Evolutionary conservation across 2,797 vertebrate genomes (phyloP).

Genomic region (Rhincodon typus): DNA sequence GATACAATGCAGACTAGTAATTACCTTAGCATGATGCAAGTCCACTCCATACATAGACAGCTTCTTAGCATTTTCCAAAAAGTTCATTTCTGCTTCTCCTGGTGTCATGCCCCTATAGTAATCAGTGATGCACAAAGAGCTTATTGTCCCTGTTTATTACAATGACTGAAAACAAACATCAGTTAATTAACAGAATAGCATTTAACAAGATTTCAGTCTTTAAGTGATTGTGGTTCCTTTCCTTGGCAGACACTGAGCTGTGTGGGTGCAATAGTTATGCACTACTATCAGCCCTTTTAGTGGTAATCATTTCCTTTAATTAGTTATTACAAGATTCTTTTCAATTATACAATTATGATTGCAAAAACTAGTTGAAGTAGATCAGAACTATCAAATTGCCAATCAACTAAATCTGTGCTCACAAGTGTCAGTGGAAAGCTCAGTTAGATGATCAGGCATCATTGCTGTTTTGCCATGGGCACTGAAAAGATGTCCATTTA

Average conservation of each 20-base stretch:
- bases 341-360: background rate
- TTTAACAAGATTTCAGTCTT: background rate
- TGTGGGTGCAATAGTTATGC: background rate
- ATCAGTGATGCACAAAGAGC: constrained; percentile 33
- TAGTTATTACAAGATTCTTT: background rate
- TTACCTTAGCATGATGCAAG: constrained; percentile 94
- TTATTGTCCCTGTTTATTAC: background rate
- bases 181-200: background rate
- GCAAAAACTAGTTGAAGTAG: background rate
- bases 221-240: background rate
- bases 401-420: background rate
- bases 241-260: background rate
- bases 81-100: constrained; percentile 94
- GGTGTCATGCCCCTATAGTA: constrained; percentile 87
- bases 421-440: background rate
- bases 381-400: background rate
- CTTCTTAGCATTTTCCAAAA: constrained; percentile 97
- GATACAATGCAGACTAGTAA: too few relatives aligned
- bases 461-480: background rate
- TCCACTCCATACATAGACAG: constrained; percentile 98
- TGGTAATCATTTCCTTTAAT: background rate
- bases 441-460: background rate
- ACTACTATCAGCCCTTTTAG: background rate
- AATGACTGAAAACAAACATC: constrained; percentile 23
- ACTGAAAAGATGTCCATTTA: background rate